Base-by-base conservation (phyloP, 2,113 vertebrate species). In the Tiliqua scincoides region DNA sequence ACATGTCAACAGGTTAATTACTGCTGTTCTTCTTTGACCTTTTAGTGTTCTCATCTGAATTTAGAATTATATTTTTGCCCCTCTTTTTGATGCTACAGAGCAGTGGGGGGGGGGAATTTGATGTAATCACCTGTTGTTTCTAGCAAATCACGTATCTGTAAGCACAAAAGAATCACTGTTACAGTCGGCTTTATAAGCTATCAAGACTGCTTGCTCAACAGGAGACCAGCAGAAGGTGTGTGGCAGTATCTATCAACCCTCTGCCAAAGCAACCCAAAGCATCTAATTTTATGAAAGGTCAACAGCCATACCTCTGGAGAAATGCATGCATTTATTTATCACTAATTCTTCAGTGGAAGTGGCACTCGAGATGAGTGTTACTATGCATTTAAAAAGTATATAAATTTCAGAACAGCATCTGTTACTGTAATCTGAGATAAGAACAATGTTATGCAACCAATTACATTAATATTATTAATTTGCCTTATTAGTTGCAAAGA, bases 81-180 rank as follows among this genome's bases (percentile, higher is more conserved):
- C 43, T 8, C 89, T 91, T 96, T 94, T 88, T 93, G 95, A 95
- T 94, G 91, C 90, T 92, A 89, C 82, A 59, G 90, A 94, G 83
- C 59, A 32, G 87, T 81, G 12, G 3, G 27, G 35, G 1, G 1
- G 40, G 8, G 89, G 85, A 70, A 87, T 85, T 89, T 92, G 94
- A 87, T 94, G 80, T 87, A 93, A 95, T 96, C 93, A 95, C 93
- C 94, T 96, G 93, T 48, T 88, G 93, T 79, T 93, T 81, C 85
- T 88, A 70, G 83, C 43, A 87, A 89, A 90, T 65, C 91, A 79
- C 87, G 92, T 43, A 90, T 74, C 88, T 84, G 89, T 9, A 57
- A 48, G 48, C 63, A 96, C 93, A 95, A 96, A 97, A 92, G 93
- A 91, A 43, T 17, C 83, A 88, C 91, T 96, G 94, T 48, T 25